These are phyloP conservation scores for Plumapathes pennacea DNA, from an alignment of 92 coral and sea anemone genomes.

Conservation along the genomic window DNA sequence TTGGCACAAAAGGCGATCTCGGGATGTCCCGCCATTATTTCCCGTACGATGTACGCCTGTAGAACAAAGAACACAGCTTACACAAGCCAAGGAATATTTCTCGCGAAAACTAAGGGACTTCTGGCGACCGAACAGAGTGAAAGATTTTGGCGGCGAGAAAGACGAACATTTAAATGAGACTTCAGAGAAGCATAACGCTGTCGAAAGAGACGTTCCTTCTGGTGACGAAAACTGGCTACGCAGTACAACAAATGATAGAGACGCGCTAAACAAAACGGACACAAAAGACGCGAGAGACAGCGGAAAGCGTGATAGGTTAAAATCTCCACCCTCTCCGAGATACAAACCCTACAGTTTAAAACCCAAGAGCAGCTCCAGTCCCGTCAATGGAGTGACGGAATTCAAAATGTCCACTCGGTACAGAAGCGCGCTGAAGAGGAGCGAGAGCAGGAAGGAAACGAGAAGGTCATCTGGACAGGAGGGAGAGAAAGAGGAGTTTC, in stretches of 20 bases:
- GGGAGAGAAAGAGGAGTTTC: slow-evolving; percentile 67
- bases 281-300: too few relatives aligned
- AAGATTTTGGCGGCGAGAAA: too few relatives aligned
- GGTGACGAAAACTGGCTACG: too few relatives aligned
- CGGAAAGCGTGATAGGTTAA: too few relatives aligned
- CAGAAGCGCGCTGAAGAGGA: slow-evolving; percentile 26
- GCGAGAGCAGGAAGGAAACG: slow-evolving; percentile 13
- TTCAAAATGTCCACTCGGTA: slow-evolving; percentile 31
- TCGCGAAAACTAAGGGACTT: too few relatives aligned
- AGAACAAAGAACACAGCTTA: slow-evolving; percentile 38
- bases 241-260: too few relatives aligned
- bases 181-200: too few relatives aligned
- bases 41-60: slow-evolving; percentile 67
- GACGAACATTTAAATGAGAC: too few relatives aligned
- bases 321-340: slow-evolving; percentile 29
- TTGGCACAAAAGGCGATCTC: slow-evolving; percentile 54
- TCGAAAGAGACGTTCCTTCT: too few relatives aligned
- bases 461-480: slow-evolving; percentile 31
- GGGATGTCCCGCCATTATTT: slow-evolving; percentile 60
- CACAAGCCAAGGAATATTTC: too few relatives aligned
- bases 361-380: slow-evolving; percentile 17
- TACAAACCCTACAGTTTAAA: slow-evolving; percentile 19
- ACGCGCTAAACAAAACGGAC: too few relatives aligned
- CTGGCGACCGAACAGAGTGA: too few relatives aligned
- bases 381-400: slow-evolving; percentile 14